A percentile compares a stretch with the other conserved stretches of the same genome.
Evolutionary conservation across 2,797 vertebrate genomes (phyloP).

Genomic region (Chiloscyllium punctatum): DNA sequence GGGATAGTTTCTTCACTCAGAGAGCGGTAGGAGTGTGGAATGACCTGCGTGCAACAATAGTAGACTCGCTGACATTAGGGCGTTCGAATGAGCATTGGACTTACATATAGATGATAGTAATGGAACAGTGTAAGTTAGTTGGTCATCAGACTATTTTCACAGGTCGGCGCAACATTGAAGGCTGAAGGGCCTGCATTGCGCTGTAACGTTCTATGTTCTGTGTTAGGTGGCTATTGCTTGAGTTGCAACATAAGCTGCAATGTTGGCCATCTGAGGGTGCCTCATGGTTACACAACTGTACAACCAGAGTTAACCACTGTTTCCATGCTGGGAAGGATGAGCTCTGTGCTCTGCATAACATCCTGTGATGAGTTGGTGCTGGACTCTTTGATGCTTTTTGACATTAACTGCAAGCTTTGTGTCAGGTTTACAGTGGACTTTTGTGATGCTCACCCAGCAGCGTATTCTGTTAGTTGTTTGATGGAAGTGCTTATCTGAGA

Average conservation of each 20-base stretch:
- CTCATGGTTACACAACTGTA: neutral
- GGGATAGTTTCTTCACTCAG: no score
- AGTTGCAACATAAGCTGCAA: neutral
- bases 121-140: no score
- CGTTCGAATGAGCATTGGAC: no score
- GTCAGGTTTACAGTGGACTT: neutral
- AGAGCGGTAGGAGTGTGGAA: no score
- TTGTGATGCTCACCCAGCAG: neutral
- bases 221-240: neutral
- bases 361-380: neutral
- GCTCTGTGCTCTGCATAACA: no score
- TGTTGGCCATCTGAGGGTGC: neutral
- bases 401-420: neutral
- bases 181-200: no score
- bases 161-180: no score
- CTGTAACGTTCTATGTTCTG: no score
- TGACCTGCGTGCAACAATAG: no score
- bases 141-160: no score
- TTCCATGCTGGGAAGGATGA: neutral
- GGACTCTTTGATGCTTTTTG: neutral
- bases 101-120: no score
- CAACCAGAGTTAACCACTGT: neutral
- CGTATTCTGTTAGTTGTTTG: neutral
- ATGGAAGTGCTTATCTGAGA: neutral
- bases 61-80: no score